A percentile compares a stretch with the other conserved stretches of the same genome.
phyloP scores from a whole-genome alignment of 2,888 invertebrate species.

The Drosophila recens region DNA sequence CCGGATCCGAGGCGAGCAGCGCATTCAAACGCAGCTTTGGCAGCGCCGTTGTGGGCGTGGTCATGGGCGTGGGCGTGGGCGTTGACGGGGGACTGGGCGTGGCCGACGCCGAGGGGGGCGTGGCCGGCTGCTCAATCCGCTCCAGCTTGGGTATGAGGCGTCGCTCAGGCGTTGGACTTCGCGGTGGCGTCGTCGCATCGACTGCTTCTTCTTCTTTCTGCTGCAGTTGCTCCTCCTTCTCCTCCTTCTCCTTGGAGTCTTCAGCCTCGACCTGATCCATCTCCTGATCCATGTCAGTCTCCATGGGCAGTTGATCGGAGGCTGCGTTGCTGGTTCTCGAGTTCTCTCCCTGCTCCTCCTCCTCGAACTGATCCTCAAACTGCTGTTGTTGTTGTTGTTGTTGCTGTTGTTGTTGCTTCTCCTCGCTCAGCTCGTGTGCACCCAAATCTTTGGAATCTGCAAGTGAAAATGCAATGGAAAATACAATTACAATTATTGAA shows the following conservation, averaged over 20 bases:
- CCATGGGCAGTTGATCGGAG: conserved; percentile 46
- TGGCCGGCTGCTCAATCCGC: conserved; percentile 48
- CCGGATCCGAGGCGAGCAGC: conserved; percentile 93
- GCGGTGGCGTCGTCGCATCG: conserved; percentile 49
- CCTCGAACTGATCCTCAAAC: conserved; percentile 49
- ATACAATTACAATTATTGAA: background rate
- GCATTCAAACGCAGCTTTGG: conserved; percentile 92
- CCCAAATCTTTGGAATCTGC: conserved; percentile 85
- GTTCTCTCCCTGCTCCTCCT: conserved; percentile 48
- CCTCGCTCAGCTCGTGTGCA: conserved; percentile 79
- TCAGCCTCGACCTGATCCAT: conserved; percentile 27
- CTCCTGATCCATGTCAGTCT: conserved; percentile 62
- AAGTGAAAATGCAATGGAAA: conserved; percentile 30
- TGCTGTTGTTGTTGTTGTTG: conserved; percentile 49
- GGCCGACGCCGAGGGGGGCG: conserved; percentile 57
- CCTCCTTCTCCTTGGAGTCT: conserved; percentile 15
- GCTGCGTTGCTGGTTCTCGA: conserved; percentile 27
- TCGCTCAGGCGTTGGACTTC: conserved; percentile 45
- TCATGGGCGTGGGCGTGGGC: conserved; percentile 48
- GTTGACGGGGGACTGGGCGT: conserved; percentile 63
- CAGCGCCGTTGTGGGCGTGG: conserved; percentile 62
- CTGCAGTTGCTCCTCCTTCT: background rate
- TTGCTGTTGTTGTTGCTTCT: conserved; percentile 51
- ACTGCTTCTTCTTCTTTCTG: conserved; percentile 32
- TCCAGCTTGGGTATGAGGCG: conserved; percentile 63